phyloP scores from a whole-genome alignment of 2,888 invertebrate genomes.

The Drosophila neotestacea region DNA sequence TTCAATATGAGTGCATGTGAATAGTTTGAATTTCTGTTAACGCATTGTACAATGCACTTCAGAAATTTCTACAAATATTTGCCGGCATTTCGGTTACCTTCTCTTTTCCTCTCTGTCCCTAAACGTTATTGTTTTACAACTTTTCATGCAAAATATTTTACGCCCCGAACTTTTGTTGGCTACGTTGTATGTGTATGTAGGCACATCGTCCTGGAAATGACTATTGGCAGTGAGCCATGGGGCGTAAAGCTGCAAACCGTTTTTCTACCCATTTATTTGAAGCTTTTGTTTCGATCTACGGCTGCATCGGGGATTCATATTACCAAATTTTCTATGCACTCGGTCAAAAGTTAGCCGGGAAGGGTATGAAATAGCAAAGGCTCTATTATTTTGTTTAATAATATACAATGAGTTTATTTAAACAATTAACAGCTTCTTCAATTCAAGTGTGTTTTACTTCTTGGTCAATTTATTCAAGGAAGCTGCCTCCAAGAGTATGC shows the following conservation, averaged over 20 bases:
- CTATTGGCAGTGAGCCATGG: conserved; percentile 69
- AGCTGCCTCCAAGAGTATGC: neutral
- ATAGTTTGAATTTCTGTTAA: conserved; percentile 29
- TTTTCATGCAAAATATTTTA: conserved; percentile 61
- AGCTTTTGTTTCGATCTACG: conserved; percentile 68
- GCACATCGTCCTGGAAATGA: conserved; percentile 35
- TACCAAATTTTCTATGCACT: conserved; percentile 64
- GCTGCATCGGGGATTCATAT: conserved; percentile 46
- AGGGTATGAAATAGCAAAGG: conserved; percentile 2
- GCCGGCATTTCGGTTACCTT: conserved; percentile 26
- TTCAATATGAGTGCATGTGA: conserved; percentile 30
- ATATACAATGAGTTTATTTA: neutral
- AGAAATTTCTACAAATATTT: conserved; percentile 67
- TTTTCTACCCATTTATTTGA: conserved; percentile 53
- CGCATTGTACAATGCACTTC: conserved; percentile 50
- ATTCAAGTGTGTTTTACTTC: neutral
- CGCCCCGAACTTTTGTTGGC: conserved; percentile 36
- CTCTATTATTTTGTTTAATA: neutral
- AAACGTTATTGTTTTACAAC: conserved; percentile 68
- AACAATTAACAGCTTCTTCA: neutral
- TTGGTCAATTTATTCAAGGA: neutral
- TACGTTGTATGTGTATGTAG: conserved; percentile 10
- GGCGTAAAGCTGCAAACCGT: conserved; percentile 47
- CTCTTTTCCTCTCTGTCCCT: conserved; percentile 22
- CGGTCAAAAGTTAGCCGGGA: neutral